These are phyloP conservation scores for Erpobdella octoculata DNA, from an alignment of 2,888 invertebrate species.

Conservation along the genomic window DNA sequence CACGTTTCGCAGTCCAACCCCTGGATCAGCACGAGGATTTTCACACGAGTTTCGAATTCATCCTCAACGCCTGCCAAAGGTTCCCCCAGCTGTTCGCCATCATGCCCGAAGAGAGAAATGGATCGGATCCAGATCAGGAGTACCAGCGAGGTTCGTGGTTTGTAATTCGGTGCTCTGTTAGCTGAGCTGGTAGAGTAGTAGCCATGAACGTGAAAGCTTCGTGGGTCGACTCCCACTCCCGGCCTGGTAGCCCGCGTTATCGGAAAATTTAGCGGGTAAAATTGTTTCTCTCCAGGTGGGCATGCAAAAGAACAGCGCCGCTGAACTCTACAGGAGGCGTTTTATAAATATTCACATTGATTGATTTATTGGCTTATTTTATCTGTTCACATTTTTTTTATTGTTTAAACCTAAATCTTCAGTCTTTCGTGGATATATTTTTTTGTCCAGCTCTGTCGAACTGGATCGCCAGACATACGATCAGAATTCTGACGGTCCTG, in stretches of 20 bases:
- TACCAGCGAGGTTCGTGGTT: no score
- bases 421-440: not conserved
- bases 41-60: conserved; percentile 26
- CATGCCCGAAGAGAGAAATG: not conserved
- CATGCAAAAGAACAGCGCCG: no score
- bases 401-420: not conserved
- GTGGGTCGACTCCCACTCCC: no score
- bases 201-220: no score
- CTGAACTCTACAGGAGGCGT: no score
- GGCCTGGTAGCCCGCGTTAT: no score
- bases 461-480: not conserved
- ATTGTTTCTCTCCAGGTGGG: no score
- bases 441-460: not conserved
- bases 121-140: not conserved
- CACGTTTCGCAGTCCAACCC: not conserved
- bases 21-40: conserved; percentile 10
- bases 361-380: no score
- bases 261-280: no score
- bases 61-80: conserved; percentile 17
- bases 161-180: no score
- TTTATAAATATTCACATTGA: no score
- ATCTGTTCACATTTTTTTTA: not conserved
- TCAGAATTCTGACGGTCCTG: not conserved
- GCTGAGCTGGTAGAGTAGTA: no score
- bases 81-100: conserved; percentile 28